Conservation (phyloP, 92 coral and sea anemone genomes). For the Paragorgia papillata region DNA sequence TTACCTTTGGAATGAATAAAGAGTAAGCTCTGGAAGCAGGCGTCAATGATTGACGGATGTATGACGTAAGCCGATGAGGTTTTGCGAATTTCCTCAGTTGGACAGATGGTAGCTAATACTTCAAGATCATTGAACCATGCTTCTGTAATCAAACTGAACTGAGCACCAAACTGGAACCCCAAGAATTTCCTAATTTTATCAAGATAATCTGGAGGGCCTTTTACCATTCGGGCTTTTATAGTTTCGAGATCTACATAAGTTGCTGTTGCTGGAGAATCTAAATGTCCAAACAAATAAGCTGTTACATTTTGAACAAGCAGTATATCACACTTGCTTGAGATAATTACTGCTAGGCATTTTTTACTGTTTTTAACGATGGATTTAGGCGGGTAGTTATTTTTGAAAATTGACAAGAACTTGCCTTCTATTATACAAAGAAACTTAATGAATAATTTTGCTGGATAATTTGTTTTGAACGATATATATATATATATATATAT, state of each 20-base stretch:
- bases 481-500: no score
- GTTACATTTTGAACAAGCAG: background rate
- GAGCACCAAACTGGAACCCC: conserved; percentile 14
- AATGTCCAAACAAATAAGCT: background rate
- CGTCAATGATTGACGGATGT: conserved; percentile 69
- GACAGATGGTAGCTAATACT: conserved; percentile 19
- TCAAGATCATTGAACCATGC: conserved; percentile 13
- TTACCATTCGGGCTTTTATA: background rate
- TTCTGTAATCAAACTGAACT: conserved; percentile 1
- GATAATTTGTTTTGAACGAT: no score
- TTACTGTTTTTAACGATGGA: no score
- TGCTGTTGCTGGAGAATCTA: background rate
- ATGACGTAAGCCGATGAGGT: conserved; percentile 55
- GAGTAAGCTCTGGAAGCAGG: conserved; percentile 56
- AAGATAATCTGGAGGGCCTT: background rate
- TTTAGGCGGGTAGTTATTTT: no score
- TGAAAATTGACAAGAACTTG: no score
- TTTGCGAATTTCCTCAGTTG: background rate
- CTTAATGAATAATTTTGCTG: no score
- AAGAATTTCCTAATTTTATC: conserved; percentile 20
- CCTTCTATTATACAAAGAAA: no score
- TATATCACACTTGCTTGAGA: no score
- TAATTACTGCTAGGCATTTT: no score
- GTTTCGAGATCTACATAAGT: background rate
- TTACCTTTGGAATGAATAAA: background rate